phyloP scores from a whole-genome alignment of 1,140 invertebrate species.

The Papilio glaucus region DNA sequence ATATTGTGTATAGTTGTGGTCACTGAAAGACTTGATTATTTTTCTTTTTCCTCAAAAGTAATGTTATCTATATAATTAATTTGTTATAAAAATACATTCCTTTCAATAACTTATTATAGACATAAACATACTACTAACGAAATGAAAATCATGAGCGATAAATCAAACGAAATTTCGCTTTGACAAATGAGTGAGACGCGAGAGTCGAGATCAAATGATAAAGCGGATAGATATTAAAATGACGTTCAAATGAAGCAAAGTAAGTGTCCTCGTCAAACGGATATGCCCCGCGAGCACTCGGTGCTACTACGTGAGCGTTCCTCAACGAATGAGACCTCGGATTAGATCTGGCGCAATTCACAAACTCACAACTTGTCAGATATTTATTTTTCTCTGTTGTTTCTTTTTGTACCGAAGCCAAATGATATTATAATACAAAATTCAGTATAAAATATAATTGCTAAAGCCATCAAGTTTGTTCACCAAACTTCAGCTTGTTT shows the following conservation, averaged over 20 bases:
- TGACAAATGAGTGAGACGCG: constrained; percentile 35
- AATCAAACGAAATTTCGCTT: constrained; percentile 40
- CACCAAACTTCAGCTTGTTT: no score
- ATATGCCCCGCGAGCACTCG: constrained; percentile 42
- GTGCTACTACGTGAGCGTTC: constrained; percentile 45
- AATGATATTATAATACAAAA: no score
- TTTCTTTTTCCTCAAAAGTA: no score
- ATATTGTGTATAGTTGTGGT: no score
- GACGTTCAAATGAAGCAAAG: constrained; percentile 56
- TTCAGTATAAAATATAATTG: no score
- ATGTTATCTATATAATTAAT: no score
- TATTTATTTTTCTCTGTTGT: neutral
- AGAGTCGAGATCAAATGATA: constrained; percentile 50
- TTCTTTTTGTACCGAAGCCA: no score
- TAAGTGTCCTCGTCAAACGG: constrained; percentile 48
- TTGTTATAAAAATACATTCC: neutral
- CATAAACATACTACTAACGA: constrained; percentile 35
- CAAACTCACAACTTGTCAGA: constrained; percentile 28
- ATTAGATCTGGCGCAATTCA: constrained; percentile 42
- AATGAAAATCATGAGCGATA: constrained; percentile 32
- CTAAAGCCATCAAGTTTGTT: no score
- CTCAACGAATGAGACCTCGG: constrained; percentile 45
- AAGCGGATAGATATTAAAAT: constrained; percentile 52
- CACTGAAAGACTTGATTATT: no score
- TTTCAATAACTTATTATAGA: constrained; percentile 5